Evolutionary conservation across 2,797 vertebrate species (phyloP), one percentile per base, ranked within the genome.

Genomic region (Cuniculus paca): DNA sequence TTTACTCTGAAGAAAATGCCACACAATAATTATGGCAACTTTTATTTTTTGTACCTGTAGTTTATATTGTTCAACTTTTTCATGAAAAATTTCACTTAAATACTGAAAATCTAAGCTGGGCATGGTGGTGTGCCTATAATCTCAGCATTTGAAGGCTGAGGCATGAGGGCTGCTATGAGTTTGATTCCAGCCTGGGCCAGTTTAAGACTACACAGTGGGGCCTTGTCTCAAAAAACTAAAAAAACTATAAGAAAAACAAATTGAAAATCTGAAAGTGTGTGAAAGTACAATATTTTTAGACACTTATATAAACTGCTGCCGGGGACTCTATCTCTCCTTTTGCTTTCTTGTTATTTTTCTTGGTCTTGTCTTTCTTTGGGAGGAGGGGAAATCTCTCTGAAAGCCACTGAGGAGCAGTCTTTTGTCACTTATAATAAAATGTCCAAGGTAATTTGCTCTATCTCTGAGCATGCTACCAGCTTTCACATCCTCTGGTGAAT

Each of bases 1-100:
- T 74, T 83, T 45, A 90, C 20, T 87, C 3, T 31, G 45, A 50
- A 77, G 93, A 95, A 92, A 90, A 87, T 83, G 34, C 20, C 45
- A 5, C 39, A 34, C 2, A 92, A 89, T 42, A 61, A 52, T 79
- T 74, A 74, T 26, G 31, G 39, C 39, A 86, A 74, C 2, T 24
- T 48, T 45, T 75, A 10, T 91, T 84, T 88, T 45, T 72, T 14
- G 48, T 60, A 13, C 2, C 81, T 87, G 42, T 90, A 60, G 50
- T 56, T 36, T 85, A 2, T 63, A 56, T 56, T 68, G 9, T 52
- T 48, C 13, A 54, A 9, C 65, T 20, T 20, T 93, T 90, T 34
- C 39, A 28, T 54, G 82, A 45, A 68, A 78, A 75, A 6, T 70
- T 77, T 95, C 22, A 84, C 31, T 82, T 63, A 88, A 65, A 56